Conservation (phyloP, 2,797 vertebrate species). For the Phataginus tricuspis region DNA sequence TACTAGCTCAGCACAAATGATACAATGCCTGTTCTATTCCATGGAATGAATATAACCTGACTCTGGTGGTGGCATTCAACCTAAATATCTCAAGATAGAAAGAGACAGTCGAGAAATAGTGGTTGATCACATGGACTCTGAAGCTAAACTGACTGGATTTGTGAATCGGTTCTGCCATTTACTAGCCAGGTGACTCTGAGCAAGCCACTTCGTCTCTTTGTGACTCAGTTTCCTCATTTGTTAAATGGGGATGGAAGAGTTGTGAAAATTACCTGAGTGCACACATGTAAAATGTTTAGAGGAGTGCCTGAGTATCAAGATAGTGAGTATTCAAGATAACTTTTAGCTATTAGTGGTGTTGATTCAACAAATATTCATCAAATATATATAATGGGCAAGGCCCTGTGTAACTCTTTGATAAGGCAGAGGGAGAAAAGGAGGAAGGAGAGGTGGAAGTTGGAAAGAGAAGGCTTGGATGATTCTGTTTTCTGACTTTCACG, state of each 20-base stretch:
- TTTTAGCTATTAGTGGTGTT: not conserved
- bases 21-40: not conserved
- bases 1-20: not conserved
- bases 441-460: not conserved
- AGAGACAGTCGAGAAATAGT: not conserved
- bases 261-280: not conserved
- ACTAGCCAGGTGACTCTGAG: not conserved
- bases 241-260: not conserved
- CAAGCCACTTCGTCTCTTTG: not conserved
- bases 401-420: not conserved
- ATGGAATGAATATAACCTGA: not conserved
- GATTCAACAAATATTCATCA: not conserved
- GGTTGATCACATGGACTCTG: not conserved
- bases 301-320: not conserved
- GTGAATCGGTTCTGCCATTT: not conserved
- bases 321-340: not conserved
- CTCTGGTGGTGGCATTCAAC: not conserved
- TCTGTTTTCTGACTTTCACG: not conserved
- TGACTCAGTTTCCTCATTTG: not conserved
- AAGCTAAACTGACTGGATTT: not conserved
- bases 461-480: not conserved
- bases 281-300: not conserved
- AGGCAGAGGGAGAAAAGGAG: not conserved
- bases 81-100: not conserved
- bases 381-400: not conserved